Base-by-base conservation (phyloP, 2,888 invertebrate genomes). In the Trilocha varians region DNA sequence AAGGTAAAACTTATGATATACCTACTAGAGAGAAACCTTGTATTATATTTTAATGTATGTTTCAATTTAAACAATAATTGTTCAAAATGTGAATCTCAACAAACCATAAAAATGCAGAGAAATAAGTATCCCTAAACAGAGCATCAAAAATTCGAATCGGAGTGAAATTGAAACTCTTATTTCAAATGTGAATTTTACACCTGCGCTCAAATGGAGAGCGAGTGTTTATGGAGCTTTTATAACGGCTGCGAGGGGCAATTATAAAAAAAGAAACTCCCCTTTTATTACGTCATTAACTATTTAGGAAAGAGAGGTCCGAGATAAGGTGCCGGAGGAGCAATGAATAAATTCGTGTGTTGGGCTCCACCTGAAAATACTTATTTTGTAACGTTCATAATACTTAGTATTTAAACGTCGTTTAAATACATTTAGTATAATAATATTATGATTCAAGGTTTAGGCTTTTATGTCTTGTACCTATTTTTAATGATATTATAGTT, bases 271-370 rank as follows among this genome's bases (percentile, higher is more conserved):
- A 52, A 53, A 47, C 46, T 48, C 55, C 11, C 5, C 45, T 55
- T 62, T 64, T 62, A 63, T 53, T 52, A 45, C 51, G 46, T 52
- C 60, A 59, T 66, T 62, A 62, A 61, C 56, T 56, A 60, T 64
- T 52, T 46, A 57, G 44, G 52, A 42, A 48, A 50, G 50, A 51
- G 56, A 47, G 48, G 36, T 34, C 38, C 47, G 52, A 57, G 53
- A 59, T 32, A 13, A 55, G 53, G 51, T 44, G 33, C 39, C 32
- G 25, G 36, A 38, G 41, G 44, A 41, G 45, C 41, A 34, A 41
- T 41, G 43, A 49, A 14, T 34, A 5, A 4, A 34, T 34, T 14
- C 13, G n/a, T 14, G 13, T 34, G 13, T 13, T 6, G 15, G 34
- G 13, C 13, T 14, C 6, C 13, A n/a, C 15, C 1, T 34, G 13